phyloP scores from a whole-genome alignment of 2,113 vertebrate genomes.

The Naja naja region DNA sequence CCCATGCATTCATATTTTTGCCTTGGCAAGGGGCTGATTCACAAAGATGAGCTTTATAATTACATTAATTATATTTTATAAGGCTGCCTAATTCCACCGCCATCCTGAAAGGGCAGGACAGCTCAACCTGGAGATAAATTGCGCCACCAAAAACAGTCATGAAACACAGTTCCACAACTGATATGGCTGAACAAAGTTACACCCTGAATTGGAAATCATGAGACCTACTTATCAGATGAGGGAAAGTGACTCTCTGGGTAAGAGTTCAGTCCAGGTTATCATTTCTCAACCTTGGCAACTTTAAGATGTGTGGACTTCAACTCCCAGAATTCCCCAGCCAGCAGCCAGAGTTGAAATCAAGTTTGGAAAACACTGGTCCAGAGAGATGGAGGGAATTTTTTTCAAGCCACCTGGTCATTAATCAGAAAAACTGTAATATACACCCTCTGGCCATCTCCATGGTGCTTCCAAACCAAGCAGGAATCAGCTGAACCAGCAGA shows the following conservation, averaged over 20 bases:
- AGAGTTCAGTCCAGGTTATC: not conserved
- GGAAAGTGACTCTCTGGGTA: not conserved
- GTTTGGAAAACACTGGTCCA: too few species aligned
- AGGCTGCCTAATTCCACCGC: not conserved
- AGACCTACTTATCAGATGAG: not conserved
- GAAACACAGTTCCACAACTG: not conserved
- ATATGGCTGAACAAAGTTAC: not conserved
- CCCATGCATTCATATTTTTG: not conserved
- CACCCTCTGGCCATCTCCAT: not conserved
- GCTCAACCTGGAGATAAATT: not conserved
- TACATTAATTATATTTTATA: not conserved
- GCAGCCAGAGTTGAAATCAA: too few species aligned
- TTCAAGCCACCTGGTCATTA: not conserved
- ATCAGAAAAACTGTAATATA: not conserved
- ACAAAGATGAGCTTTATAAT: not conserved
- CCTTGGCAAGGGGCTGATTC: not conserved
- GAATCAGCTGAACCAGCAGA: not conserved
- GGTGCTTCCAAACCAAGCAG: not conserved
- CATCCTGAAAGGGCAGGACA: not conserved
- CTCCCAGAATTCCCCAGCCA: too few species aligned
- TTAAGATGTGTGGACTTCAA: too few species aligned
- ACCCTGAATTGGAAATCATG: not conserved
- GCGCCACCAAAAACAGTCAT: not conserved
- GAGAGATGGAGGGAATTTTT: not conserved
- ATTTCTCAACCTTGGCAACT: not conserved